Evolutionary conservation across 2,797 vertebrate genomes (phyloP).

Genomic region (Xiphophorus birchmanni): DNA sequence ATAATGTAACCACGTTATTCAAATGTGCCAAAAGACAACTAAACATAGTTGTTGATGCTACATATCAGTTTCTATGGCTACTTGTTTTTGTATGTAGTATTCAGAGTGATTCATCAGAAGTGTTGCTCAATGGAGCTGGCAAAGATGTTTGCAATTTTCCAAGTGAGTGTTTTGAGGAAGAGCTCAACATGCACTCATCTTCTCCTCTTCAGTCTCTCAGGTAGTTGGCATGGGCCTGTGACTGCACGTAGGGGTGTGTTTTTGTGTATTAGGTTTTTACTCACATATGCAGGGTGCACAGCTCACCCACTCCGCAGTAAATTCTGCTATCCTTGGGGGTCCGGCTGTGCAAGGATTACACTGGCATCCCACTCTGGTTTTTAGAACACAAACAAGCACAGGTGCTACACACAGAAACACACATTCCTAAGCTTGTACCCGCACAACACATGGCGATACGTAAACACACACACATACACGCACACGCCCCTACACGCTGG

Average conservation of each 20-base stretch:
- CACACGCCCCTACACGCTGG: conserved; percentile 9
- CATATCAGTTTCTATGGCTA: conserved; percentile 17
- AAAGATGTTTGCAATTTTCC: conserved; percentile 67
- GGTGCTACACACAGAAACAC: conserved; percentile 25
- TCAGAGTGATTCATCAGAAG: conserved; percentile 45
- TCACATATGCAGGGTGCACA: conserved; percentile 44
- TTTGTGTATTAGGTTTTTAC: conserved; percentile 8
- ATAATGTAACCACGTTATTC: conserved; percentile 20
- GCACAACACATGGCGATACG: conserved; percentile 23
- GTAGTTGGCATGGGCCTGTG: conserved; percentile 48
- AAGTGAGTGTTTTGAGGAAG: conserved; percentile 56
- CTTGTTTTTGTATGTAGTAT: conserved; percentile 30
- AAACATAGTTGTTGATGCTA: neutral
- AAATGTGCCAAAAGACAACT: conserved; percentile 2
- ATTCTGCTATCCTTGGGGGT: conserved; percentile 74
- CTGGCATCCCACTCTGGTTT: conserved; percentile 71
- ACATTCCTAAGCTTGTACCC: conserved; percentile 31
- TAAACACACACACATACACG: conserved; percentile 11
- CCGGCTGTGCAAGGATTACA: conserved; percentile 73
- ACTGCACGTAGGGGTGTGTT: conserved; percentile 21
- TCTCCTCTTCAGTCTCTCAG: conserved; percentile 60
- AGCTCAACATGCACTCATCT: conserved; percentile 58
- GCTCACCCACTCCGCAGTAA: conserved; percentile 67
- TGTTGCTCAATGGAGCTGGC: conserved; percentile 41
- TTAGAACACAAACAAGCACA: conserved; percentile 70